Conservation (phyloP, 2,888 invertebrate genomes). For the Philaethria dido region DNA sequence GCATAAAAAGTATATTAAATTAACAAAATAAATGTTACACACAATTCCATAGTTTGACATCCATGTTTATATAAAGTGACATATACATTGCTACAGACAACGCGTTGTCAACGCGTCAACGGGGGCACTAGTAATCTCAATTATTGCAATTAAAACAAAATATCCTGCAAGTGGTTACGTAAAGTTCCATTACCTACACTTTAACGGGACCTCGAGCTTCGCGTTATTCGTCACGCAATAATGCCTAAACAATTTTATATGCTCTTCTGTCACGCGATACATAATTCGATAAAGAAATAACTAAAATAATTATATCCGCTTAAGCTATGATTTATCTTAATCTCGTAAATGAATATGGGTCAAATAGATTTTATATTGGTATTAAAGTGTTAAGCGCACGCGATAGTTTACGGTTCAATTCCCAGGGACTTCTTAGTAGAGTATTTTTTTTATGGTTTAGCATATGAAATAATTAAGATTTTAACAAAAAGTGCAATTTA, state of each 20-base stretch:
- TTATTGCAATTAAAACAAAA: no score
- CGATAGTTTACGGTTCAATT: background rate
- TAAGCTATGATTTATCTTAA: conserved; percentile 17
- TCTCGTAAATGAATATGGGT: conserved; percentile 4
- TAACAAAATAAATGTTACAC: no score
- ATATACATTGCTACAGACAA: no score
- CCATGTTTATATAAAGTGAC: no score
- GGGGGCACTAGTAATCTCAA: no score
- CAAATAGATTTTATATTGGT: conserved; percentile 7
- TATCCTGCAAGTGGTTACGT: background rate
- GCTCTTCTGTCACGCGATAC: conserved; percentile 28
- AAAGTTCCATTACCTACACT: background rate
- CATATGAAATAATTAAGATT: no score
- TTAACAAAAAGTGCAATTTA: no score
- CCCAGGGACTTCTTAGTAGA: no score
- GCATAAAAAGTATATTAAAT: no score
- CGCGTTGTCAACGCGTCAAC: no score
- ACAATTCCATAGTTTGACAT: no score
- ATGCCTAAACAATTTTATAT: conserved; percentile 30
- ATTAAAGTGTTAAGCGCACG: conserved; percentile 12
- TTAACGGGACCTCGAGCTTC: conserved; percentile 6
- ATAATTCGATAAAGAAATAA: conserved; percentile 33
- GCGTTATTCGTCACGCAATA: conserved; percentile 22
- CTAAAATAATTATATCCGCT: conserved; percentile 22
- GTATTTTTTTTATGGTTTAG: no score